Evolutionary conservation across 2,888 invertebrate species (phyloP).

Genomic region (Nasonia oneida): DNA sequence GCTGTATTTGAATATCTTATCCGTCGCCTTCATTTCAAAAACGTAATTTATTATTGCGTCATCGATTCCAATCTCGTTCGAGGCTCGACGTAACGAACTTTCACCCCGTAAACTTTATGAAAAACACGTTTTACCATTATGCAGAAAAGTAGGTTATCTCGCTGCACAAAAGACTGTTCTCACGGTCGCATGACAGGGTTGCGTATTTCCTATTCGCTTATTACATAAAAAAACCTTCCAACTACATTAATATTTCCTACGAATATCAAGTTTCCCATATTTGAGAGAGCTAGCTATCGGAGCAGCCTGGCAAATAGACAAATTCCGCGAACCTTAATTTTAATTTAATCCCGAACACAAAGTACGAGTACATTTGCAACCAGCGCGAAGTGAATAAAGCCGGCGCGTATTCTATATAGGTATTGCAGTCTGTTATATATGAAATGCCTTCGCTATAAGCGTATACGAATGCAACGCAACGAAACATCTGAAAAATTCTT

Average conservation of each 20-base stretch:
- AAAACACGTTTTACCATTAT: neutral
- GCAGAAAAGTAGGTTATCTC: slow-evolving; percentile 40
- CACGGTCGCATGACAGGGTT: slow-evolving; percentile 3
- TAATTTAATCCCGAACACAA: neutral
- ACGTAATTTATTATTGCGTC: slow-evolving; percentile 7
- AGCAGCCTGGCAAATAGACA: neutral
- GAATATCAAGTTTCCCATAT: neutral
- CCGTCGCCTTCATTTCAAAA: neutral
- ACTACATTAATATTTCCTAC: neutral
- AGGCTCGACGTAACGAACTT: neutral
- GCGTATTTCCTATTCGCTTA: neutral
- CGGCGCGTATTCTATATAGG: neutral
- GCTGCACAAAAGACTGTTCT: neutral
- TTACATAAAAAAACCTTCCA: neutral
- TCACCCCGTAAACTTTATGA: neutral
- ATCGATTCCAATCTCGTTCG: neutral
- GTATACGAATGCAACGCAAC: neutral
- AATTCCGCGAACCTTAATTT: neutral
- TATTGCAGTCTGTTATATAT: neutral
- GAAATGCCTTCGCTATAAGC: neutral
- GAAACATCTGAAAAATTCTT: slow-evolving; percentile 1
- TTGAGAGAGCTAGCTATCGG: neutral
- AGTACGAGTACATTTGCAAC: neutral
- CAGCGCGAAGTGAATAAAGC: neutral
- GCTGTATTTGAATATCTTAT: neutral